phyloP scores from a whole-genome alignment of 2,113 vertebrate genomes.

The Vidua macroura region DNA sequence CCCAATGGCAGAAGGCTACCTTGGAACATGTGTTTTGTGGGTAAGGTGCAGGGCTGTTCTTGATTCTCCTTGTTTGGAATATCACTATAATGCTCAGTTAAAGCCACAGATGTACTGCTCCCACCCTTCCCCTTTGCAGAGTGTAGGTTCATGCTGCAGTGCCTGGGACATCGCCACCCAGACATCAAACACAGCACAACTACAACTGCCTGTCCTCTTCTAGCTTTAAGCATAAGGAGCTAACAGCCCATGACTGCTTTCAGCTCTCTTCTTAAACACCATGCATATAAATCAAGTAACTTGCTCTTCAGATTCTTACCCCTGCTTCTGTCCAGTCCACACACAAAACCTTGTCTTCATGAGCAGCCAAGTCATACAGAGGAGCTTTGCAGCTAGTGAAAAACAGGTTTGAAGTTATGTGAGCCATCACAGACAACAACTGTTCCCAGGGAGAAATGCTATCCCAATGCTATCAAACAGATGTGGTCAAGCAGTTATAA shows the following conservation, averaged over 20 bases:
- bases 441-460: neutral
- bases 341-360: conserved; percentile 95
- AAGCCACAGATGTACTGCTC: neutral
- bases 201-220: neutral
- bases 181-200: neutral
- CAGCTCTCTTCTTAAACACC: neutral
- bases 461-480: neutral
- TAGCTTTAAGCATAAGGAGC: neutral
- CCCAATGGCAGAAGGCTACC: neutral
- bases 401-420: neutral
- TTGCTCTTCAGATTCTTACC: conserved; percentile 75
- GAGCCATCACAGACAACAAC: neutral
- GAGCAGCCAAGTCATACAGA: conserved; percentile 94
- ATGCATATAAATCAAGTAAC: neutral
- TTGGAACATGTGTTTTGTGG: neutral
- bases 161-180: neutral
- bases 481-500: neutral
- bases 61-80: neutral
- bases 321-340: conserved; percentile 95
- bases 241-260: neutral
- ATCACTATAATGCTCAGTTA: neutral
- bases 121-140: neutral
- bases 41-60: neutral
- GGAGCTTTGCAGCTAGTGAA: conserved; percentile 89
- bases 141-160: neutral